Conservation (phyloP, 2,888 invertebrate genomes). For the Phorcus lineatus region DNA sequence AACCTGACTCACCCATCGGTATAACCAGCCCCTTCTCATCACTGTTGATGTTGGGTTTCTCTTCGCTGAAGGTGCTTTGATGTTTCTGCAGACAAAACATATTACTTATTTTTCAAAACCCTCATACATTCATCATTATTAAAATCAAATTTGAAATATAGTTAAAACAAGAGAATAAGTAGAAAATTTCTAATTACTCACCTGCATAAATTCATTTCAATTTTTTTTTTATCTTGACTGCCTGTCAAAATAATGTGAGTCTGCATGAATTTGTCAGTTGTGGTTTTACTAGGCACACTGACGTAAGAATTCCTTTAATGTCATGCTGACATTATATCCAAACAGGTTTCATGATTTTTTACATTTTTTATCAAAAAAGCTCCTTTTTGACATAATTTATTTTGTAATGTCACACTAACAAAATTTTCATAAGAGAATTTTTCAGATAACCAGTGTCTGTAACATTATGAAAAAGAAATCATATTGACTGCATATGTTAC, state of each 20-base stretch:
- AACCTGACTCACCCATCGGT: slow-evolving; percentile 80
- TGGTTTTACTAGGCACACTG: too few relatives aligned
- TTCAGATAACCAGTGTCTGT: too few relatives aligned
- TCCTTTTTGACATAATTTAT: too few relatives aligned
- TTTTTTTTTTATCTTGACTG: background rate
- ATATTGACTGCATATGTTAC: too few relatives aligned
- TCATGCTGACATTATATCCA: too few relatives aligned
- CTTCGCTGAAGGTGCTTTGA: slow-evolving; percentile 85
- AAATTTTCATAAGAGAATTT: too few relatives aligned
- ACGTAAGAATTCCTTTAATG: too few relatives aligned
- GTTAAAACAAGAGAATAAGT: too few relatives aligned
- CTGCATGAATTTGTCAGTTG: background rate
- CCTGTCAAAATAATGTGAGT: background rate
- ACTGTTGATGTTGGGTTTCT: slow-evolving; percentile 90
- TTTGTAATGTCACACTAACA: too few relatives aligned
- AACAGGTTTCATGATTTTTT: too few relatives aligned
- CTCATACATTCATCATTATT: background rate
- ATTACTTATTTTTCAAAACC: background rate
- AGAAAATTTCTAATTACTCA: background rate
- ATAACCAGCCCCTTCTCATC: slow-evolving; percentile 90
- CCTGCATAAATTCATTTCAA: background rate
- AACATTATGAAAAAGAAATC: too few relatives aligned
- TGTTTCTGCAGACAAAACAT: slow-evolving; percentile 38
- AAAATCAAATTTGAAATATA: background rate
- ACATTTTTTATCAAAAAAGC: too few relatives aligned